Base-by-base conservation (phyloP, 2,113 vertebrate genomes). In the Paratilapia polleni region DNA sequence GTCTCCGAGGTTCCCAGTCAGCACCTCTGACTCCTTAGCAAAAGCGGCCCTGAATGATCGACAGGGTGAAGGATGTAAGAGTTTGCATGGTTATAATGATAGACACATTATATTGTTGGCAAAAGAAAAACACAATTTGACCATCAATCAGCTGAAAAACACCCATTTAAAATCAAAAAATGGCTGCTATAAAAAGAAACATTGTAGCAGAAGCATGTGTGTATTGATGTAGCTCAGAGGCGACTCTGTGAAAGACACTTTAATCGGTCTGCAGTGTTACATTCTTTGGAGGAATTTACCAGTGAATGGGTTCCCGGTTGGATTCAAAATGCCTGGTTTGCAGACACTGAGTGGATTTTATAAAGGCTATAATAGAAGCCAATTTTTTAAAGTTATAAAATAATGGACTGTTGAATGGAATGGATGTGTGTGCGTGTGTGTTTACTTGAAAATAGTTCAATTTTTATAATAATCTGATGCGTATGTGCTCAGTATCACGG, bases 1-100 rank as follows among this genome's bases (percentile, higher is more conserved):
- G 93, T 99, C 98, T 20, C 98, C 98, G 7, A 99, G 94, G 95
- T 99, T 99, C 28, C 98, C 98, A 0, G 98, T 99, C 74, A 99
- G 95, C 17, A 99, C 98, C 94, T 99, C 98, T 0, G 98, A 99
- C 88, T 99, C 98, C 68, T 99, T 99, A 61, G 97, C 97, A 31
- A 99, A 99, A 38, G 98, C 98, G 28, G 96, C 97, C 87, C 98
- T 99, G 93, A 4, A 84, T 43, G 2, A 61, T 1, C 28, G 34
- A 76, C 20, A 41, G 52, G 10, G 22, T 13, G n/a, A 63, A 1
- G 11, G 2, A 26, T 22, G 20, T 52, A 43, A 77, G 43, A 70
- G 31, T 73, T 10, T 63, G 47, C 31, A 34, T 64, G 47, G 24
- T 63, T 77, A 73, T 22, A 80, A 24, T 57, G 54, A 62, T 8